Base-by-base conservation (phyloP, 2,113 vertebrate species). In the Pandion haliaetus region DNA sequence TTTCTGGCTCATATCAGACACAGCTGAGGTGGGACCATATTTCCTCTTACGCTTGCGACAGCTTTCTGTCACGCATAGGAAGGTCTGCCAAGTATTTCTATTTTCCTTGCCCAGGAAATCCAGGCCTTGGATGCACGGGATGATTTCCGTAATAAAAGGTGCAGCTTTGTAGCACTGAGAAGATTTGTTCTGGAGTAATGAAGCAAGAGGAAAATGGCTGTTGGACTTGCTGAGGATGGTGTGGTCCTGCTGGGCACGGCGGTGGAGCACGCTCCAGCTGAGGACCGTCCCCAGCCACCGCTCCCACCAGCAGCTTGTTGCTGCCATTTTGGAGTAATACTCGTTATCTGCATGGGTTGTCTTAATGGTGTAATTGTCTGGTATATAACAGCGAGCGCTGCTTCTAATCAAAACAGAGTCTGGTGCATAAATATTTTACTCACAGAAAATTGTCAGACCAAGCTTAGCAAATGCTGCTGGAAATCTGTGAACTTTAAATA, bases 401-500 rank as follows among this genome's bases (percentile, higher is more conserved):
- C 88, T 24, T 31, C 88, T 87, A 49, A 79, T 72, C 88, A 59
- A 89, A 55, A 54, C 82, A 63, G 40, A 59, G 34, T 4, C 76
- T 67, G 71, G 36, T 7, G 10, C 65, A 52, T 67, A 45, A 73
- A 86, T 90, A 79, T 86, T 86, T 55, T 15, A 73, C 88, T 79
- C 40, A 5, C 40, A 58, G 77, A 44, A 86, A 82, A 82, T 23
- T 47, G 65, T 72, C 66, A 73, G 82, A n/a, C 47, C 66, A 11
- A 18, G 54, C 73, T 34, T 40, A 79, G 71, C 26, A 59, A 87
- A 90, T 70, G 87, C 61, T 87, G 72, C 66, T 83, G 91, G 72
- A 80, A 83, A 59, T 65, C 14, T 34, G 34, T 93, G 87, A 74
- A 74, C 87, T 91, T 80, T 83, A 76, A 93, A 87, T 90, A 90